These are phyloP conservation scores for Candoia aspera DNA, from an alignment of 2,113 vertebrate genomes.

Conservation along the genomic window DNA sequence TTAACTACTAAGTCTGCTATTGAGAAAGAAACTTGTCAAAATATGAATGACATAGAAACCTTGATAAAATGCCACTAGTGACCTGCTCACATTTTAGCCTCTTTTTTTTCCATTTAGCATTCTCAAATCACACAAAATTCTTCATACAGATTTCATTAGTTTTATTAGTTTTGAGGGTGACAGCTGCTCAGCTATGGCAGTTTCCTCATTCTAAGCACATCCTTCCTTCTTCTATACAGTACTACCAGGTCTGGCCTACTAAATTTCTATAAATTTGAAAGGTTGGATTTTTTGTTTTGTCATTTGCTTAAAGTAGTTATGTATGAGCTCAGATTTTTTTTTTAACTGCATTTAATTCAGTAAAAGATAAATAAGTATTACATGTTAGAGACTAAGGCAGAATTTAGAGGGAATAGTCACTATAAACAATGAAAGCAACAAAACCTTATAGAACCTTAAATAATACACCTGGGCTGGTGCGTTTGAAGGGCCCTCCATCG, in stretches of 20 bases:
- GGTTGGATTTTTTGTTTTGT: not conserved
- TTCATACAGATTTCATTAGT: not conserved
- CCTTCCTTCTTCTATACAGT: not conserved
- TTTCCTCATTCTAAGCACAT: not conserved
- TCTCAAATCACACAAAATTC: not conserved
- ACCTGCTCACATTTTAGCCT: not conserved
- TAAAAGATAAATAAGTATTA: not conserved
- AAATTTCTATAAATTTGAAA: not conserved
- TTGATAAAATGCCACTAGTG: not conserved
- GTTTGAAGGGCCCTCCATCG: no score
- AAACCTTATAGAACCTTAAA: not conserved
- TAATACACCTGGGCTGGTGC: no score
- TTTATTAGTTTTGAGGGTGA: not conserved
- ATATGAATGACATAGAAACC: not conserved
- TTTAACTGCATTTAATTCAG: not conserved
- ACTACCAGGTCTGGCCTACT: not conserved
- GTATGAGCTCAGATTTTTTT: not conserved
- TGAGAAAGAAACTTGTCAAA: not conserved
- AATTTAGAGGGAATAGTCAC: not conserved
- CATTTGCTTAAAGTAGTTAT: not conserved
- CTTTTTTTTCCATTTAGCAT: not conserved
- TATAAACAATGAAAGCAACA: not conserved
- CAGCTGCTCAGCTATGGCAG: not conserved
- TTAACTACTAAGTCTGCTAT: constrained; percentile 26
- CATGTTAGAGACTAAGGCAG: not conserved